These are phyloP conservation scores for Acyrthosiphon pisum DNA, from an alignment of 1,140 invertebrate species.

Conservation along the genomic window DNA sequence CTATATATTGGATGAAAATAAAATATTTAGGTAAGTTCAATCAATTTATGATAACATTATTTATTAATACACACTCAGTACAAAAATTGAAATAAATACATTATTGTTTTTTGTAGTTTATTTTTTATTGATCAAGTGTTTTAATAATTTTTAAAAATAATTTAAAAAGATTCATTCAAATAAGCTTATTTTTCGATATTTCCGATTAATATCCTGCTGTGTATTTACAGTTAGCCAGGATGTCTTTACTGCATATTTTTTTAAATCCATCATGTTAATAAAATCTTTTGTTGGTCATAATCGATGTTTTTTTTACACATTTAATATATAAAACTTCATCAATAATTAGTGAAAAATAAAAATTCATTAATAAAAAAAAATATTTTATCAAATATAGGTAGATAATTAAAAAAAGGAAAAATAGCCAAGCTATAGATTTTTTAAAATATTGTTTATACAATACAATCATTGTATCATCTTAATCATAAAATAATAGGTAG, in stretches of 20 bases:
- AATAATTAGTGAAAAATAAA: too few species aligned
- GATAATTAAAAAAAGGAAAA: too few species aligned
- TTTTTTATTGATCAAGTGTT: not conserved
- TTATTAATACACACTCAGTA: not conserved
- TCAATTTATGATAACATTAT: not conserved
- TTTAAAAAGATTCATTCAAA: not conserved
- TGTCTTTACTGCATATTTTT: too few species aligned
- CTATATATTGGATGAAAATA: conserved; percentile 17
- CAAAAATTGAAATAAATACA: not conserved
- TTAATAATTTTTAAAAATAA: not conserved
- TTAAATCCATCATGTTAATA: not conserved
- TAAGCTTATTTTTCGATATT: not conserved
- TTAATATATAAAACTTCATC: not conserved
- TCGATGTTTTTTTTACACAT: not conserved
- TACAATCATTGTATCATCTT: too few species aligned
- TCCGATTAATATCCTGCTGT: not conserved
- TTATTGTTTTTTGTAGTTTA: not conserved
- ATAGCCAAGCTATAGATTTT: too few species aligned
- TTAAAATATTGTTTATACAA: too few species aligned
- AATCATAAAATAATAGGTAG: too few species aligned
- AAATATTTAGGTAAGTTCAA: not conserved
- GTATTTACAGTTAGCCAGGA: not conserved
- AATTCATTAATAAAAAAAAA: too few species aligned
- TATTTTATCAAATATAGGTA: too few species aligned
- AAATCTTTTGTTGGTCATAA: not conserved